These are phyloP conservation scores for Helarctos malayanus DNA, from an alignment of 2,797 vertebrate genomes.

Conservation along the genomic window DNA sequence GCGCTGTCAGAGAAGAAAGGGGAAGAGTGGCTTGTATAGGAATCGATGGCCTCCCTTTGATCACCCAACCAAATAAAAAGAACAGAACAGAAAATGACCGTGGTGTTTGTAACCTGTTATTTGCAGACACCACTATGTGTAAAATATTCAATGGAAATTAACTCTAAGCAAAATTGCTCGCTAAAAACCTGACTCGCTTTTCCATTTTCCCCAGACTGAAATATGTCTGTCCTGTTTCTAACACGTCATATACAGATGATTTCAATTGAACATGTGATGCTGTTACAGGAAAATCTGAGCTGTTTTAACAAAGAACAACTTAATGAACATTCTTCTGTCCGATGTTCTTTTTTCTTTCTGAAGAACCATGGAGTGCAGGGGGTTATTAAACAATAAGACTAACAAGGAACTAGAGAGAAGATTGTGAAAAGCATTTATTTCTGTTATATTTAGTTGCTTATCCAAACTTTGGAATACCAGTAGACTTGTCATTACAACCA, in stretches of 20 bases:
- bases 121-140: background rate
- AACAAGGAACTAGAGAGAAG: background rate
- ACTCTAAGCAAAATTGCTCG: background rate
- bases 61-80: background rate
- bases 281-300: background rate
- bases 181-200: background rate
- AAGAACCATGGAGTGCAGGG: background rate
- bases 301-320: conserved; percentile 21
- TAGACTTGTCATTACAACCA: background rate
- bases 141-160: conserved; percentile 43
- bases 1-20: background rate
- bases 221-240: conserved; percentile 7
- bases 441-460: background rate
- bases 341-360: background rate
- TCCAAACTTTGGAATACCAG: background rate
- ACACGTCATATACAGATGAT: background rate
- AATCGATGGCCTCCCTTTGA: background rate
- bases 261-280: conserved; percentile 25
- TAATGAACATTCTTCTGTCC: background rate
- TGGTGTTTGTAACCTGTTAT: background rate
- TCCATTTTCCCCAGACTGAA: background rate
- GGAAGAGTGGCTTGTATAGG: background rate
- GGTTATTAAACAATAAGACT: conserved; percentile 1
- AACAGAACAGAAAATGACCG: background rate
- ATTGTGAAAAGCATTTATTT: background rate